Evolutionary conservation across 2,797 vertebrate species (phyloP).

Genomic region (Xiphorhynchus erythropygius): DNA sequence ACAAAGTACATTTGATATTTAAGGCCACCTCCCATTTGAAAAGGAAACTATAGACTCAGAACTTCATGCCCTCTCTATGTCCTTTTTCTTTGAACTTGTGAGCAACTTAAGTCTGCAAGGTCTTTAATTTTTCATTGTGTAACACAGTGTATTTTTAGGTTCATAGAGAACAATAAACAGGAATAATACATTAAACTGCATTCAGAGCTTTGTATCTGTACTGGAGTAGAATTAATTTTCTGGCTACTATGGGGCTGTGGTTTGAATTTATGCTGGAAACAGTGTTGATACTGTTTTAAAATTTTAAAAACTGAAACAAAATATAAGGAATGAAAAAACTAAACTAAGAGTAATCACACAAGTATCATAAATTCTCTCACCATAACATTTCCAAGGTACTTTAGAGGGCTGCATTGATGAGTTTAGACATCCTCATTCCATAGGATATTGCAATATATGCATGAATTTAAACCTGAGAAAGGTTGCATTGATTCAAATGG

Average conservation of each 20-base stretch:
- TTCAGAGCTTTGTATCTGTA: background rate
- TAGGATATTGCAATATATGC: background rate
- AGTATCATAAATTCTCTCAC: background rate
- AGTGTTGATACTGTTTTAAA: background rate
- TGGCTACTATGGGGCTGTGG: rapidly evolving
- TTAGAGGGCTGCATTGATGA: background rate
- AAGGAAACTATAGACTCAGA: background rate
- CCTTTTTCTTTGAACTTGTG: background rate
- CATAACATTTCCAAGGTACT: background rate
- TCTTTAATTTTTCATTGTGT: background rate
- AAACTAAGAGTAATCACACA: background rate
- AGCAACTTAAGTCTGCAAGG: background rate
- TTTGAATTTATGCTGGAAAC: background rate
- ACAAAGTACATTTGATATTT: background rate
- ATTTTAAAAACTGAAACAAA: background rate
- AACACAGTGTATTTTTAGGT: background rate
- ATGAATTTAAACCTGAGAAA: background rate
- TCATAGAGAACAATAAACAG: background rate
- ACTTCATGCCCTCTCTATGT: background rate
- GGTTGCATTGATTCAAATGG: background rate
- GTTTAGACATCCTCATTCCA: background rate
- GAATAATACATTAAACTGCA: background rate
- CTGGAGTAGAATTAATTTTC: background rate
- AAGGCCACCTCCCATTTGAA: background rate
- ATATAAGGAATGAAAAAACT: background rate